Evolutionary conservation across 64 coral and sea anemone genomes (phyloP).

Genomic region (Montipora sp.): DNA sequence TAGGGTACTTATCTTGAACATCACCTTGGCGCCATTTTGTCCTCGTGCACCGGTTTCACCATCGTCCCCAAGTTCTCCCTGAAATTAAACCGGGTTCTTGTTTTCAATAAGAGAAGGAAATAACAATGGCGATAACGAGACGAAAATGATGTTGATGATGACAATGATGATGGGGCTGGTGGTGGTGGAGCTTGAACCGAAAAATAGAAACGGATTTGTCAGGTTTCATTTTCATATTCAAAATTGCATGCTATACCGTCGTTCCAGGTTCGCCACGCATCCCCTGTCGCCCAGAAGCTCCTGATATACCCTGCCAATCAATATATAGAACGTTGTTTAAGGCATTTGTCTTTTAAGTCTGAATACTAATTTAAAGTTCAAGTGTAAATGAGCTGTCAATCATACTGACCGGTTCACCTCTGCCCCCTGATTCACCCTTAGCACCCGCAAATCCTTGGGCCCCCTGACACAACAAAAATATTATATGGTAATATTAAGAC

Average conservation of each 20-base stretch:
- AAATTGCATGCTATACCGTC: neutral
- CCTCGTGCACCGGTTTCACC: constrained; percentile 9
- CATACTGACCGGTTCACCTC: constrained; percentile 35
- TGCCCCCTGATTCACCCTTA: constrained; percentile 28
- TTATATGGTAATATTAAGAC: neutral
- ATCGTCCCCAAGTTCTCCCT: constrained; percentile 32
- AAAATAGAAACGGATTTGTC: neutral
- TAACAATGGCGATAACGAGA: too few relatives aligned
- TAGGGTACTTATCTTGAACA: neutral
- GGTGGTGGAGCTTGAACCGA: too few relatives aligned
- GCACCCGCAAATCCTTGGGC: constrained; percentile 19
- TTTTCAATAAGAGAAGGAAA: too few relatives aligned
- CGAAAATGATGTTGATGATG: too few relatives aligned
- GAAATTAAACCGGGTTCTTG: neutral
- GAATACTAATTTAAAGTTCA: neutral
- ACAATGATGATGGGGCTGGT: too few relatives aligned
- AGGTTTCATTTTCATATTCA: neutral
- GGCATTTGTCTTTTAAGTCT: too few relatives aligned
- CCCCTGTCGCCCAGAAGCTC: constrained; percentile 3
- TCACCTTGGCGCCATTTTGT: constrained; percentile 32
- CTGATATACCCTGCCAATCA: constrained; percentile 8
- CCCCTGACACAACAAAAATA: neutral
- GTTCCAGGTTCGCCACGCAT: constrained; percentile 32
- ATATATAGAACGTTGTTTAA: neutral
- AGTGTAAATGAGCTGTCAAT: neutral